A percentile compares a stretch with the other conserved stretches of the same genome.
phyloP scores from a whole-genome alignment of 2,888 invertebrate genomes.

The Hydrotaea diabolus region DNA sequence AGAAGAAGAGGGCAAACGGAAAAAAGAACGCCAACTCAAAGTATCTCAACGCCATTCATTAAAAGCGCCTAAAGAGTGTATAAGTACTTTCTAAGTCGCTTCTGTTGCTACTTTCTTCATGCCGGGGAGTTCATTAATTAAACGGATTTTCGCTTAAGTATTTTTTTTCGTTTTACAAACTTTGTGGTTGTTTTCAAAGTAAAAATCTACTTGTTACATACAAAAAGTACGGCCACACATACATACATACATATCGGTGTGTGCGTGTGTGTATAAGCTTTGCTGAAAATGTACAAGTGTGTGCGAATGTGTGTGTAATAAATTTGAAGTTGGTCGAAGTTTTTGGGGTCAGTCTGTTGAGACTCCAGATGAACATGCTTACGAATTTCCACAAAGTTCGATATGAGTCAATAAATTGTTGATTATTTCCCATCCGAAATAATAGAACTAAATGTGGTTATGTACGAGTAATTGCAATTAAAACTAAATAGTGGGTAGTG shows the following conservation, averaged over 20 bases:
- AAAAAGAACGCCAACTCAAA: not conserved
- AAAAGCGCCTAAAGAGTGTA: slow-evolving; percentile 30
- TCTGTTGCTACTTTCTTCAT: slow-evolving; percentile 6
- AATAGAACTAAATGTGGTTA: not conserved
- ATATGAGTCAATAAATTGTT: not conserved
- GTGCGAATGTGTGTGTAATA: not conserved
- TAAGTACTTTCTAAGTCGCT: slow-evolving; percentile 35
- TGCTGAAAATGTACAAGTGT: not conserved
- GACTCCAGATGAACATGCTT: not conserved
- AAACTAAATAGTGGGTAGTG: not conserved
- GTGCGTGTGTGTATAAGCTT: not conserved
- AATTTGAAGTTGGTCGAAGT: not conserved
- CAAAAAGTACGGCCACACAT: not conserved
- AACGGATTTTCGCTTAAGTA: slow-evolving; percentile 31
- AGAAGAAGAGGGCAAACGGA: not conserved
- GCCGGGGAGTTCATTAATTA: slow-evolving; percentile 36
- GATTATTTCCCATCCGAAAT: not conserved
- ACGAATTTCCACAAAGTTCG: not conserved
- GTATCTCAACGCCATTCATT: slow-evolving; percentile 27
- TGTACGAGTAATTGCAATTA: not conserved
- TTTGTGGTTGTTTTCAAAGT: slow-evolving; percentile 15
- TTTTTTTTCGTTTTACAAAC: slow-evolving; percentile 4
- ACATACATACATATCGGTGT: too few species aligned
- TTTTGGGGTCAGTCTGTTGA: not conserved
- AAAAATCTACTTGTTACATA: slow-evolving; percentile 15